phyloP scores from a whole-genome alignment of 2,797 vertebrate species.

The Chromobotia macracanthus region DNA sequence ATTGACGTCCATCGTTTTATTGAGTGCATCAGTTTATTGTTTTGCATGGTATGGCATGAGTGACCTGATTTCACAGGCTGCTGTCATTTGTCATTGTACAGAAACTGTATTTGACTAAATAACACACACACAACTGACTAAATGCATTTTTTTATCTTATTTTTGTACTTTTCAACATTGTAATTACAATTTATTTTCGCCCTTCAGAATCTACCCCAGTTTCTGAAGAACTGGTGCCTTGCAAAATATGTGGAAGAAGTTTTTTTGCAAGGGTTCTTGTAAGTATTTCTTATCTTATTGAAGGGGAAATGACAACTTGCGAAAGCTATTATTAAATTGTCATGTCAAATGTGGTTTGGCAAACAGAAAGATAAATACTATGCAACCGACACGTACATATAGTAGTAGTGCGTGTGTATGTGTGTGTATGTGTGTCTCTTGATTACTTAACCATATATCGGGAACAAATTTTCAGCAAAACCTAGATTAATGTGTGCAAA shows the following conservation, averaged over 20 bases:
- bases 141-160: background rate
- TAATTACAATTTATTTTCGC: background rate
- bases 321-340: too few relatives aligned
- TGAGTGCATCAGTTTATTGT: background rate
- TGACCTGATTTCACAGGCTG: slow-evolving; percentile 19
- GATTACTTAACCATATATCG: too few relatives aligned
- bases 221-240: slow-evolving; percentile 81
- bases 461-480: too few relatives aligned
- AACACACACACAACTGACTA: background rate
- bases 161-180: background rate
- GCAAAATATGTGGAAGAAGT: slow-evolving; percentile 88
- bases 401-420: too few relatives aligned
- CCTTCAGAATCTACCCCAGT: slow-evolving; percentile 66
- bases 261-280: slow-evolving; percentile 89
- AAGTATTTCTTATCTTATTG: slow-evolving; percentile 64
- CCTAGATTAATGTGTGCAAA: too few relatives aligned
- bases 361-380: too few relatives aligned
- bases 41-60: slow-evolving; percentile 6
- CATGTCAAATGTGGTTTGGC: too few relatives aligned
- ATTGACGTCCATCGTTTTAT: background rate
- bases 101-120: too few relatives aligned
- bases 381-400: too few relatives aligned
- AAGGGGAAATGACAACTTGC: background rate
- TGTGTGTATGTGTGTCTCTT: too few relatives aligned
- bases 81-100: background rate